phyloP scores from a whole-genome alignment of 2,113 vertebrate species.

The Pleuronectes platessa region DNA sequence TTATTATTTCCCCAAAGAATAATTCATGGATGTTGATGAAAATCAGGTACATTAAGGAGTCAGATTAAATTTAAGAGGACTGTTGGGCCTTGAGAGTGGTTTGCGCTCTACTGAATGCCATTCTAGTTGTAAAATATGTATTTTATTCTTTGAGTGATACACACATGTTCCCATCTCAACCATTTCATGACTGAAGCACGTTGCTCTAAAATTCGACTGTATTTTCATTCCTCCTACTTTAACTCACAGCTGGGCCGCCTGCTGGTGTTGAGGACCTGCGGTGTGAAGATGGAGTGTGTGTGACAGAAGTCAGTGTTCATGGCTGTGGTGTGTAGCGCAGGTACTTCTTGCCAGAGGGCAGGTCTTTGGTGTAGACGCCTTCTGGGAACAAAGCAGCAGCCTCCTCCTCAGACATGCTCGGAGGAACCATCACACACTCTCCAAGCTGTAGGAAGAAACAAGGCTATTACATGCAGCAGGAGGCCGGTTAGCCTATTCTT shows the following conservation, averaged over 20 bases:
- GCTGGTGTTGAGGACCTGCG: background rate
- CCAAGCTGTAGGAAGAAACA: constrained; percentile 80
- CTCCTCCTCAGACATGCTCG: constrained; percentile 88
- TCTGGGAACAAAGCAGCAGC: constrained; percentile 87
- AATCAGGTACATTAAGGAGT: no score
- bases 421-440: constrained; percentile 91
- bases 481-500: background rate
- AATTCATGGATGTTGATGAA: no score
- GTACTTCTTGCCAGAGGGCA: constrained; percentile 93
- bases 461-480: background rate
- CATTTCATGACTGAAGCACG: no score
- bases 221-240: no score
- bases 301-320: constrained; percentile 7
- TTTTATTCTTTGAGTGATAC: no score
- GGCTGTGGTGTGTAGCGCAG: constrained; percentile 92
- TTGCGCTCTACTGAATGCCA: no score
- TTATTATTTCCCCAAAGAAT: no score
- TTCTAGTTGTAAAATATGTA: no score
- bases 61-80: no score
- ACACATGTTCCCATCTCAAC: no score
- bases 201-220: no score
- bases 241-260: background rate
- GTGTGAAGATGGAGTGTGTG: background rate
- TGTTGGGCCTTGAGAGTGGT: no score
- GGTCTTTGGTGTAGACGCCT: constrained; percentile 90